Conservation (phyloP, 2,888 invertebrate genomes). For the Lamproptera curius region DNA sequence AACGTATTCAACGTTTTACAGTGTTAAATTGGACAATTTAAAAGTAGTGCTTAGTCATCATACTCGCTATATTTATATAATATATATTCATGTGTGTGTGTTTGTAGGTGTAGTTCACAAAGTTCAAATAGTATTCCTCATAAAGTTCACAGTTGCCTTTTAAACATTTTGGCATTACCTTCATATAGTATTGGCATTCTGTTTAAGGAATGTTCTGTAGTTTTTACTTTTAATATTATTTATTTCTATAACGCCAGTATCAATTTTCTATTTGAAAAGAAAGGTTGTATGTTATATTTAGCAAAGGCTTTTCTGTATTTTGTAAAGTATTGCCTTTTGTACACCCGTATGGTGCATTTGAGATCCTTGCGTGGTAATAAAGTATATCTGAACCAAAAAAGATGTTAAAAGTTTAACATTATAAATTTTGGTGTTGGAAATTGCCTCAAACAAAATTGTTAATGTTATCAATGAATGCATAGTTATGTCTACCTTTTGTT, state of each 20-base stretch:
- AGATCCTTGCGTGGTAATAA: too few species aligned
- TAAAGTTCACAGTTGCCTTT: constrained; percentile 6
- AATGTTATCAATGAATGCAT: too few species aligned
- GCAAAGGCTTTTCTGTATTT: too few species aligned
- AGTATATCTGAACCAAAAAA: too few species aligned
- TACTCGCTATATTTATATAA: constrained; percentile 18
- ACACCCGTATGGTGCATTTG: neutral
- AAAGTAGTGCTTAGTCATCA: constrained; percentile 36
- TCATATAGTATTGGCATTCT: constrained; percentile 1
- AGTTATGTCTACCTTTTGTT: too few species aligned
- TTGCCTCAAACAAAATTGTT: too few species aligned
- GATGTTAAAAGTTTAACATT: constrained; percentile 28
- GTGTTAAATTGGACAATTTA: constrained; percentile 7
- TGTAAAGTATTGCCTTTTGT: constrained; percentile 7
- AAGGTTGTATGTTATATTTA: constrained; percentile 27
- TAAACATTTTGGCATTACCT: neutral
- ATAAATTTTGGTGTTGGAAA: too few species aligned
- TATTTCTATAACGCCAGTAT: constrained; percentile 1
- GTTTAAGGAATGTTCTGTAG: constrained; percentile 9
- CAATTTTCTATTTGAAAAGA: constrained; percentile 23
- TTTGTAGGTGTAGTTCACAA: constrained; percentile 36
- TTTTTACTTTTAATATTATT: neutral
- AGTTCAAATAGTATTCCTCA: constrained; percentile 25
- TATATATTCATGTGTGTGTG: constrained; percentile 33
- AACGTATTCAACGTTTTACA: constrained; percentile 1